A percentile compares a stretch with the other conserved stretches of the same genome.
Conservation (phyloP, 2,113 vertebrate species). For the Carassius carassius region DNA sequence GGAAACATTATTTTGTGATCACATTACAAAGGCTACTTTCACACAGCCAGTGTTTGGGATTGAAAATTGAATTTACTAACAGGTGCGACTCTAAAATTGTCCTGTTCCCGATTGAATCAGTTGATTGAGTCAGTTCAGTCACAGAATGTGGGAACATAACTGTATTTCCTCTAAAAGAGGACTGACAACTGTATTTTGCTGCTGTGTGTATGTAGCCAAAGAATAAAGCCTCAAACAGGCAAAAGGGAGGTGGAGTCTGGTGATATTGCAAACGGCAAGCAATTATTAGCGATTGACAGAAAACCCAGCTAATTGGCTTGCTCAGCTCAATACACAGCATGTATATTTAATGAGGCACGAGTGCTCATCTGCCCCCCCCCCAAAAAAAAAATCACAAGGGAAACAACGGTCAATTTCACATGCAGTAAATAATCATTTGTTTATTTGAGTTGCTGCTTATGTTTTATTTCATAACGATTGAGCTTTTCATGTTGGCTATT, state of each 20-base stretch:
- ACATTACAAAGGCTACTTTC: slow-evolving; percentile 56
- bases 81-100: background rate
- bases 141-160: background rate
- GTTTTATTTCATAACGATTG: slow-evolving; percentile 48
- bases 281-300: slow-evolving; percentile 57
- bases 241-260: slow-evolving; percentile 33
- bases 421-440: slow-evolving; percentile 56
- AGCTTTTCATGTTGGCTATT: slow-evolving; percentile 16
- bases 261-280: slow-evolving; percentile 43
- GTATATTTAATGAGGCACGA: slow-evolving; percentile 59
- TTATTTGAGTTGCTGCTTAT: slow-evolving; percentile 32
- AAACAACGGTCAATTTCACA: slow-evolving; percentile 53
- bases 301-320: slow-evolving; percentile 56
- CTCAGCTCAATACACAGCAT: slow-evolving; percentile 62
- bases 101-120: background rate
- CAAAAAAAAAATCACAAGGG: slow-evolving; percentile 50
- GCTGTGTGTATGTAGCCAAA: too few species aligned
- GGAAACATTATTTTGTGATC: slow-evolving; percentile 69
- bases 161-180: slow-evolving; percentile 20
- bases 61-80: background rate
- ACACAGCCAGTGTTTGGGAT: background rate
- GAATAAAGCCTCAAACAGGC: slow-evolving; percentile 27
- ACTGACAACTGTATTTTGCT: background rate
- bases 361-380: slow-evolving; percentile 51
- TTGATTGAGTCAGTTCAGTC: background rate